Conservation (phyloP, 2,113 vertebrate species). For the mouse (Mus musculus) region DNA sequence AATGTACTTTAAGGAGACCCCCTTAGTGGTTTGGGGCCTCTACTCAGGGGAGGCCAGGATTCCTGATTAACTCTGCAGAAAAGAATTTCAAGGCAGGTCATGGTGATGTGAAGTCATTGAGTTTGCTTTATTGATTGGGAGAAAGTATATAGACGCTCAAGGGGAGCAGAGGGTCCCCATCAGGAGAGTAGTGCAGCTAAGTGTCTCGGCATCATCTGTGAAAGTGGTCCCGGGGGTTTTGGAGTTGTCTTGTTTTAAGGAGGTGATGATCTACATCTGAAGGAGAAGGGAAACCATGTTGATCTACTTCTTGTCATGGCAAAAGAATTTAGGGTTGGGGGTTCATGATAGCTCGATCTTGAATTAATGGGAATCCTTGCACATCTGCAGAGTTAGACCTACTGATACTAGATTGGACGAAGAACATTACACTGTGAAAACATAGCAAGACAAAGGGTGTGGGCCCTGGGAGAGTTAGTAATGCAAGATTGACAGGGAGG, state of each 20-base stretch:
- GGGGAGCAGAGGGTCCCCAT: neutral
- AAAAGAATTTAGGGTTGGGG: neutral
- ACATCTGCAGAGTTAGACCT: neutral
- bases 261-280: neutral
- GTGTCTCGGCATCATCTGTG: neutral
- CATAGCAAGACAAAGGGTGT: neutral
- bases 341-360: neutral
- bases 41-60: neutral
- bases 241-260: neutral
- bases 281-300: neutral
- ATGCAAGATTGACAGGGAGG: neutral
- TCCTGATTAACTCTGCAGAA: neutral
- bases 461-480: neutral
- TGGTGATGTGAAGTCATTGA: neutral
- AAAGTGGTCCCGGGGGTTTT: neutral
- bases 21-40: no score
- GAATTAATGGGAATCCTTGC: neutral
- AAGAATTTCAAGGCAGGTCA: neutral
- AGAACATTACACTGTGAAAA: neutral
- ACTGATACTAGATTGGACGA: neutral
- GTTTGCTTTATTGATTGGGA: neutral
- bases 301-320: neutral
- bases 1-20: neutral
- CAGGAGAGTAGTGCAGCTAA: neutral
- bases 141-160: neutral